These are phyloP conservation scores for Thecophora atra DNA, from an alignment of 2,888 invertebrate species.

Conservation along the genomic window DNA sequence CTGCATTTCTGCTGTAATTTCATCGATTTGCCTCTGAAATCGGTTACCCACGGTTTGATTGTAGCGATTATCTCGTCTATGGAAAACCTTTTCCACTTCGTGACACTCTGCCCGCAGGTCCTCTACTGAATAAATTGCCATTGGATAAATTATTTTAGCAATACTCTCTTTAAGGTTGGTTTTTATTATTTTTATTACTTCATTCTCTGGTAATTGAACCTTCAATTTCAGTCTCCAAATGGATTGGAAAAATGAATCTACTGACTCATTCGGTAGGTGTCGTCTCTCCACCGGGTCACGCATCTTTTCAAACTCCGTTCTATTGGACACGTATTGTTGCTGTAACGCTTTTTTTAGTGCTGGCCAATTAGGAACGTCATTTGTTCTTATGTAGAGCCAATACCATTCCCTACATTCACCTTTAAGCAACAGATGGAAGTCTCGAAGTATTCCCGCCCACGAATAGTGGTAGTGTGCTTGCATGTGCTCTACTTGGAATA, in stretches of 20 bases:
- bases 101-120: conserved; percentile 3
- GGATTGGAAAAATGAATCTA: background rate
- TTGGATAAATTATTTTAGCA: background rate
- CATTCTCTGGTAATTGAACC: no score
- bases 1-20: background rate
- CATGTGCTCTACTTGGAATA: background rate
- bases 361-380: background rate
- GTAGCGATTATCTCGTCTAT: background rate
- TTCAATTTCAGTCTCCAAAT: no score
- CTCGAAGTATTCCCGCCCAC: background rate
- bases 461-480: background rate
- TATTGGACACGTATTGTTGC: background rate
- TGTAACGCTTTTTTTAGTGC: background rate
- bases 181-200: no score
- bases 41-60: background rate
- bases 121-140: background rate
- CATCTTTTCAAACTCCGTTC: no score
- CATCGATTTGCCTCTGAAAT: background rate
- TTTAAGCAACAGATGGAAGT: background rate
- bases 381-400: background rate
- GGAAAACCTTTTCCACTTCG: background rate
- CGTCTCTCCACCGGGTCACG: background rate
- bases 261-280: background rate
- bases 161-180: background rate
- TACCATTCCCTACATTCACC: background rate